A percentile compares a stretch with the other conserved stretches of the same genome.
Conservation (phyloP, 2,888 invertebrate species). For the Trilocha varians region DNA sequence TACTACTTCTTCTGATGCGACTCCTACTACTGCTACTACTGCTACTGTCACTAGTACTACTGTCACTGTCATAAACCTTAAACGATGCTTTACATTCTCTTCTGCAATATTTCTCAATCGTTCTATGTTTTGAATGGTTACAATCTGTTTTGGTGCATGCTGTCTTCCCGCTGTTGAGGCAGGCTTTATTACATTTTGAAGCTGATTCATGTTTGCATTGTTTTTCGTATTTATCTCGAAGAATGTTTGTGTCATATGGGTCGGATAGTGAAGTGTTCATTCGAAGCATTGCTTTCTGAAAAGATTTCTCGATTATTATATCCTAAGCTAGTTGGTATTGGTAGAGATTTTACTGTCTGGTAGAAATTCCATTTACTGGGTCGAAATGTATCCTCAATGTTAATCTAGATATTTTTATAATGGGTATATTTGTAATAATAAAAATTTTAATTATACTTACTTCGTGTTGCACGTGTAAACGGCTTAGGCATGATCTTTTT, state of each 20-base stretch:
- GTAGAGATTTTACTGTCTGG: no score
- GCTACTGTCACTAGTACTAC: slow-evolving; percentile 4
- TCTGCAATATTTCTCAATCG: slow-evolving; percentile 24
- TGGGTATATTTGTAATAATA: no score
- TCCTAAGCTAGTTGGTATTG: no score
- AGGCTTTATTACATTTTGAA: slow-evolving; percentile 28
- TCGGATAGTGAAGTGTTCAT: slow-evolving; percentile 2
- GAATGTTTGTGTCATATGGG: slow-evolving; percentile 14
- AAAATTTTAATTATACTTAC: no score
- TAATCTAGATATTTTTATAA: no score
- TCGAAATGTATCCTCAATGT: no score
- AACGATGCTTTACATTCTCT: slow-evolving; percentile 23
- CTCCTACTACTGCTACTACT: no score
- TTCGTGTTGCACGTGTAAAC: no score
- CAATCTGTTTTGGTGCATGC: slow-evolving; percentile 25
- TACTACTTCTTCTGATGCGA: no score
- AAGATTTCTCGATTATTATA: no score
- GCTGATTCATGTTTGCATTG: slow-evolving; percentile 27
- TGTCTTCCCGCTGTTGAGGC: slow-evolving; percentile 13
- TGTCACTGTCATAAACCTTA: slow-evolving; percentile 1
- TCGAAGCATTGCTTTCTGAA: slow-evolving; percentile 6
- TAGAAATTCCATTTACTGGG: no score
- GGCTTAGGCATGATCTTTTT: no score
- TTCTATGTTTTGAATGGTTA: slow-evolving; percentile 10
- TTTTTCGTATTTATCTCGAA: slow-evolving; percentile 31